These are phyloP conservation scores for Hapalemur alaotrensis DNA, from an alignment of 2,797 vertebrate genomes.

Conservation along the genomic window DNA sequence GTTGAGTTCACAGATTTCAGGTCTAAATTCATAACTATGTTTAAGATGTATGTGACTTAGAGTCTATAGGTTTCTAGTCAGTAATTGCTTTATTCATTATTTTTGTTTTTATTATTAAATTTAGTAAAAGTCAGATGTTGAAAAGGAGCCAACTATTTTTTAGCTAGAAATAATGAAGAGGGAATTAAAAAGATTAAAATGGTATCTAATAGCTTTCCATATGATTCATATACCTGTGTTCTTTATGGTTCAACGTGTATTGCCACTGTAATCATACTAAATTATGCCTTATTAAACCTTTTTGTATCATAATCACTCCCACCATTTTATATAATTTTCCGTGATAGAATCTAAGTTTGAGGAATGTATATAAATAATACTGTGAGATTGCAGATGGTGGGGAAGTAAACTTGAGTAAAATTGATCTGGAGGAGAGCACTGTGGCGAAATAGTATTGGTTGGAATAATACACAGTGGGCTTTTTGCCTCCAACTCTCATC, in stretches of 20 bases:
- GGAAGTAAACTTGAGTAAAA: neutral
- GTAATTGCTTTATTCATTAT: neutral
- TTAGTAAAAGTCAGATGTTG: conserved; percentile 11
- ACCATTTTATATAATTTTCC: neutral
- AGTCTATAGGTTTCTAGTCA: neutral
- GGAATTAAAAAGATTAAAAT: conserved; percentile 17
- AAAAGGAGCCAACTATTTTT: neutral
- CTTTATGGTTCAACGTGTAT: neutral
- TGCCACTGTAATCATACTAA: neutral
- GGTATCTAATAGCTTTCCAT: neutral
- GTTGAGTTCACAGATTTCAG: neutral
- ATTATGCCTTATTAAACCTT: conserved; percentile 25
- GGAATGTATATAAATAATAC: neutral
- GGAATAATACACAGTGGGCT: neutral
- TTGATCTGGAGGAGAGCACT: neutral
- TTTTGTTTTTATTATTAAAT: neutral
- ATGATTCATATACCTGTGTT: neutral
- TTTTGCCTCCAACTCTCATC: neutral
- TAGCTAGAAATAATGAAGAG: conserved; percentile 6
- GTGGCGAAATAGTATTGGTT: neutral
- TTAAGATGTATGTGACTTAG: neutral
- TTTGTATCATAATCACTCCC: neutral
- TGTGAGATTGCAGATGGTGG: neutral
- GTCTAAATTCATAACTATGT: neutral
- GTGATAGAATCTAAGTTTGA: neutral